Conservation (phyloP, 2,888 invertebrate species). For the Cantharis lateralis region DNA sequence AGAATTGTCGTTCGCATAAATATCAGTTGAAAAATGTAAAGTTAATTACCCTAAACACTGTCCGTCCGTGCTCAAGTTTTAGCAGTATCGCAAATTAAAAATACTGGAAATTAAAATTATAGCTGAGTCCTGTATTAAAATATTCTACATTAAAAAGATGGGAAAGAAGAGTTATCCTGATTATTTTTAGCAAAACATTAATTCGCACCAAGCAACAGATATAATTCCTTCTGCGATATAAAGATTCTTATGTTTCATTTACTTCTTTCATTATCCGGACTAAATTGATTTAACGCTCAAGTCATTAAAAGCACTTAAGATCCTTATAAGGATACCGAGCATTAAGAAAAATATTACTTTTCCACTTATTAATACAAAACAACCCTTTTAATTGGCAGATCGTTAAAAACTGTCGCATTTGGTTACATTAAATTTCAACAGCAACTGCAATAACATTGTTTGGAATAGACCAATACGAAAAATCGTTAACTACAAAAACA, state of each 20-base stretch:
- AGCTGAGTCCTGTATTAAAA: background rate
- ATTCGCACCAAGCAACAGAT: background rate
- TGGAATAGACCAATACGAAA: background rate
- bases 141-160: background rate
- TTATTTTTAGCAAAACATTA: background rate
- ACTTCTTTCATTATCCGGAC: background rate
- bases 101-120: background rate
- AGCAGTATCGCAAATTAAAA: no score
- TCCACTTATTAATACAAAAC: background rate
- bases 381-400: background rate
- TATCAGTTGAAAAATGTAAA: no score
- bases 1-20: no score
- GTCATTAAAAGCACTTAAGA: background rate
- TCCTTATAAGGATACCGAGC: background rate
- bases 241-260: background rate
- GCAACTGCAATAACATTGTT: background rate
- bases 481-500: background rate
- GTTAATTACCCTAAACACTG: no score
- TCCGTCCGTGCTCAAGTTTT: no score
- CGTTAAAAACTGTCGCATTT: background rate
- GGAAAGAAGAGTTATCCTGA: background rate
- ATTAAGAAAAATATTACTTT: background rate
- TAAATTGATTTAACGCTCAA: background rate
- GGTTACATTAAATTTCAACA: background rate
- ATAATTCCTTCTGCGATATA: background rate